Evolutionary conservation across 1,140 invertebrate species (phyloP).

Genomic region (Apis dorsata): DNA sequence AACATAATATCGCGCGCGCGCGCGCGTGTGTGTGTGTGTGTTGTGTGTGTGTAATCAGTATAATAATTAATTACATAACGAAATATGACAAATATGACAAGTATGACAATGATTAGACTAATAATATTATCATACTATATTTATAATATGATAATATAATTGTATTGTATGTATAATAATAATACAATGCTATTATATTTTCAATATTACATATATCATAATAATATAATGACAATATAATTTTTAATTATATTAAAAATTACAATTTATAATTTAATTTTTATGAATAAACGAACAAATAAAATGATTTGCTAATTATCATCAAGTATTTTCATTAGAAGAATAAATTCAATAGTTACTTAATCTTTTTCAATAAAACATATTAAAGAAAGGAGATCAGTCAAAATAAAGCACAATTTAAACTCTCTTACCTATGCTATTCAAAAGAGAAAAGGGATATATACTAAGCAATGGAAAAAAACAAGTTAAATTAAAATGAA

Average conservation of each 20-base stretch:
- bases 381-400: conserved; percentile 24
- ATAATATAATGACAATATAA: too few relatives aligned
- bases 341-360: neutral
- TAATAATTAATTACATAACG: too few relatives aligned
- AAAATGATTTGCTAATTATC: neutral
- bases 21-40: too few relatives aligned
- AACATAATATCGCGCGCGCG: too few relatives aligned
- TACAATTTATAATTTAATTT: neutral
- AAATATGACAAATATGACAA: too few relatives aligned
- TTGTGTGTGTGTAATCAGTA: too few relatives aligned
- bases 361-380: neutral
- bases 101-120: too few relatives aligned
- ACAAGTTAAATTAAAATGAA: conserved; percentile 47
- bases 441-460: conserved; percentile 19
- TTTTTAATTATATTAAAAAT: too few relatives aligned
- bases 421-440: neutral
- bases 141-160: neutral
- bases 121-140: neutral
- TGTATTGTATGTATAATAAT: neutral
- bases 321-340: neutral
- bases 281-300: neutral
- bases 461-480: neutral
- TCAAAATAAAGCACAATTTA: conserved; percentile 9
- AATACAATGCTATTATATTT: neutral
- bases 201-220: neutral